These are phyloP conservation scores for Lamprologus callipterus DNA, from an alignment of 2,113 vertebrate species.

Conservation along the genomic window DNA sequence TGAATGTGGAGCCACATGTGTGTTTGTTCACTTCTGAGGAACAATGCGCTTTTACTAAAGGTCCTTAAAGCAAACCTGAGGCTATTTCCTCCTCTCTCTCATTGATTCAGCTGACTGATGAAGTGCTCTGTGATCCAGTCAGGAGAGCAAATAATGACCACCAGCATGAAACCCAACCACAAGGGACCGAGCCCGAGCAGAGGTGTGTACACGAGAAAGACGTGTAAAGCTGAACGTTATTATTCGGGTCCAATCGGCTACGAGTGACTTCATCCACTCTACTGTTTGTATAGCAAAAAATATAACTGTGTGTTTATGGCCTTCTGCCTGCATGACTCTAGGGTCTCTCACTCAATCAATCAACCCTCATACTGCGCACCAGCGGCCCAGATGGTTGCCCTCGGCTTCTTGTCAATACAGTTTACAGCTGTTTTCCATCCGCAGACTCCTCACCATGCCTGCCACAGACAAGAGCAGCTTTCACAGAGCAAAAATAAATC, in stretches of 20 bases:
- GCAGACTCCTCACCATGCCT: not conserved
- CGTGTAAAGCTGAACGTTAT: not conserved
- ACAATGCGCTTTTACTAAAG: not conserved
- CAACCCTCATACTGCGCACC: constrained; percentile 23
- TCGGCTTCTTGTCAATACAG: constrained; percentile 37
- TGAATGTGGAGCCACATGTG: not conserved
- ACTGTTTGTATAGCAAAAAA: constrained; percentile 20
- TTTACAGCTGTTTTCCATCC: constrained; percentile 52
- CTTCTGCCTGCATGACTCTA: constrained; percentile 20
- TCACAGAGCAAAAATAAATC: constrained; percentile 50
- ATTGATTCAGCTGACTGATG: constrained; percentile 38
- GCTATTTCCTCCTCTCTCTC: not conserved
- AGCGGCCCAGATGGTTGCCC: constrained; percentile 24
- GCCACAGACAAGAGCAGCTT: constrained; percentile 20
- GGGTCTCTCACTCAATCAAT: constrained; percentile 47
- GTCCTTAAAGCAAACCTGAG: not conserved
- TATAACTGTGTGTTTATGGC: constrained; percentile 30
- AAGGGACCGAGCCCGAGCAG: not conserved
- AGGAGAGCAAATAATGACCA: constrained; percentile 24
- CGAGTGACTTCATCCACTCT: not conserved
- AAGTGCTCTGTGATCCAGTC: constrained; percentile 40
- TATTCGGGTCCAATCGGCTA: not conserved
- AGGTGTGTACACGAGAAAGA: not conserved
- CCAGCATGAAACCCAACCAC: not conserved
- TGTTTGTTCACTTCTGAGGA: not conserved